These are phyloP conservation scores for Enoplosus armatus DNA, from an alignment of 2,797 vertebrate species.

Conservation along the genomic window DNA sequence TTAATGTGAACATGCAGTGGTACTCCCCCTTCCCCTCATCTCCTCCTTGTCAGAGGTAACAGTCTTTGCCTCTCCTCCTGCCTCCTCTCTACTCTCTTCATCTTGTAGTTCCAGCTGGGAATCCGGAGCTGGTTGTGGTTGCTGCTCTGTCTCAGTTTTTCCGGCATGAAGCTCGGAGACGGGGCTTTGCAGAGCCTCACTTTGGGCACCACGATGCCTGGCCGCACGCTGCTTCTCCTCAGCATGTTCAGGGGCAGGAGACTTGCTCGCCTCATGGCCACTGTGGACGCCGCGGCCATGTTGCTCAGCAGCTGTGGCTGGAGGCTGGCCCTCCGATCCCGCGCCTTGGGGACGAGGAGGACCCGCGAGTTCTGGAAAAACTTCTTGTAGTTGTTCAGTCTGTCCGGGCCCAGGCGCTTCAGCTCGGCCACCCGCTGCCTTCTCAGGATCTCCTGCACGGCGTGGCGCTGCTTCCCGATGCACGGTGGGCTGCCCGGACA, in stretches of 20 bases:
- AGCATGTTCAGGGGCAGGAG: constrained; percentile 90
- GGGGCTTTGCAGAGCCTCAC: constrained; percentile 93
- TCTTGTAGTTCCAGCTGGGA: constrained; percentile 96
- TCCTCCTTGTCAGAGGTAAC: constrained; percentile 59
- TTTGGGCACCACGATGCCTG: constrained; percentile 89
- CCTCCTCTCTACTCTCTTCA: constrained; percentile 88
- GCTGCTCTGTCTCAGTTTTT: constrained; percentile 63
- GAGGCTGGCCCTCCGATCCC: constrained; percentile 86
- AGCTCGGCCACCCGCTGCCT: constrained; percentile 81
- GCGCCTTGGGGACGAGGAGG: constrained; percentile 79
- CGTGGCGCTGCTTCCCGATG: constrained; percentile 89
- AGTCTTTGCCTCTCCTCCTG: constrained; percentile 84
- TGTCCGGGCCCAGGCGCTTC: constrained; percentile 79
- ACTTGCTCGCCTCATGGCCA: constrained; percentile 86
- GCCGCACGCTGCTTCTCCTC: constrained; percentile 92
- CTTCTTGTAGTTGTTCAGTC: constrained; percentile 83
- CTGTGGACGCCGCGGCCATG: constrained; percentile 60
- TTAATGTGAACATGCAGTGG: neutral
- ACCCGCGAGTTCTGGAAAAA: constrained; percentile 88
- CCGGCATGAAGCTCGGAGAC: constrained; percentile 82
- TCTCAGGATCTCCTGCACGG: constrained; percentile 92
- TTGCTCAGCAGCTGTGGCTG: constrained; percentile 78
- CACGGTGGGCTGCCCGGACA: constrained; percentile 90
- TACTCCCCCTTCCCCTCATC: constrained; percentile 44
- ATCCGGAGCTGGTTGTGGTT: constrained; percentile 88